Evolutionary conservation across 2,888 invertebrate species (phyloP).

Genomic region (Eupithecia subumbrata): DNA sequence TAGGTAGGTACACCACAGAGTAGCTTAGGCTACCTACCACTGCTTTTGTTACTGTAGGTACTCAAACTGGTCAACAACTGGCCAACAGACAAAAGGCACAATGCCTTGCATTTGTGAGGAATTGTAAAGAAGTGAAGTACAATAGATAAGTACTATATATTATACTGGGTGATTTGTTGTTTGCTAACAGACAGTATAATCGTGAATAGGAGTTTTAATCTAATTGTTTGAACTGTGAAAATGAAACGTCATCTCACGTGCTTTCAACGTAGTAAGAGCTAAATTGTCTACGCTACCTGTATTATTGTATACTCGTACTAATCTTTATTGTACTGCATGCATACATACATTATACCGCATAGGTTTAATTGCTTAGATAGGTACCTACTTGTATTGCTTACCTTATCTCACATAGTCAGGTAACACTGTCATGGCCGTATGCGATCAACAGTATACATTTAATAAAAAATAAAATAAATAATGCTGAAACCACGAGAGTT

Average conservation of each 20-base stretch:
- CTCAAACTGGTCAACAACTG: too few species aligned
- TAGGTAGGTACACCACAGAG: not conserved
- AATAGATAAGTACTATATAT: constrained; percentile 26
- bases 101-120: constrained; percentile 19
- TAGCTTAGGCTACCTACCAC: not conserved
- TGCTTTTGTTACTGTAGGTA: not conserved
- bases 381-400: not conserved
- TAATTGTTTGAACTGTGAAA: constrained; percentile 63
- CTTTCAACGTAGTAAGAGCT: not conserved
- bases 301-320: not conserved
- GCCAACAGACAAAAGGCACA: too few species aligned
- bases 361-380: not conserved
- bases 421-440: too few species aligned
- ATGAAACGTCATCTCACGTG: constrained; percentile 69
- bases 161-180: constrained; percentile 38
- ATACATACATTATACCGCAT: not conserved
- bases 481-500: too few species aligned
- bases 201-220: constrained; percentile 53
- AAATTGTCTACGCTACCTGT: constrained; percentile 1
- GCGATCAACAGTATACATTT: too few species aligned
- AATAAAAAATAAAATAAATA: too few species aligned
- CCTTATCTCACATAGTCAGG: not conserved
- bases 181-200: constrained; percentile 45
- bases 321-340: not conserved
- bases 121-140: constrained; percentile 28